phyloP scores from a whole-genome alignment of 2,797 vertebrate species.

The Echiichthys vipera region DNA sequence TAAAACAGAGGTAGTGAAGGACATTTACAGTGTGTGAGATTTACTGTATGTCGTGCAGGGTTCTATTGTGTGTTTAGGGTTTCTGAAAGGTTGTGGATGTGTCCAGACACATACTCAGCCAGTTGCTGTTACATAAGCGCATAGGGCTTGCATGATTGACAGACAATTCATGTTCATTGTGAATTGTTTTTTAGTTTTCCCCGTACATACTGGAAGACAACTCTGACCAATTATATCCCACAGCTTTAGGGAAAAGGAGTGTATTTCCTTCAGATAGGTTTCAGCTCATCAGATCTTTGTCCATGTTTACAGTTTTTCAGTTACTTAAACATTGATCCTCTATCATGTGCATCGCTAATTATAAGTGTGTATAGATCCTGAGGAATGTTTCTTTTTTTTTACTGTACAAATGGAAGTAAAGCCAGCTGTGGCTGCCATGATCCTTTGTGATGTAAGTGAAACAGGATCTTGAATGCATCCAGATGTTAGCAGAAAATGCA shows the following conservation, averaged over 20 bases:
- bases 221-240: constrained; percentile 7
- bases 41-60: constrained; percentile 25
- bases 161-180: constrained; percentile 53
- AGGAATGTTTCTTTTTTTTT: constrained; percentile 8
- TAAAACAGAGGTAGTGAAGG: constrained; percentile 63
- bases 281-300: neutral
- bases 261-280: neutral
- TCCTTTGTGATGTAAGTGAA: constrained; percentile 81
- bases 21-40: constrained; percentile 40
- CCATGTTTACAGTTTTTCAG: neutral
- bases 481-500: constrained; percentile 79
- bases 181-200: constrained; percentile 46
- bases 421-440: constrained; percentile 77
- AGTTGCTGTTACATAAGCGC: constrained; percentile 72
- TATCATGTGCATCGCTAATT: neutral
- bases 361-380: constrained; percentile 3
- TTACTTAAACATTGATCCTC: constrained; percentile 7
- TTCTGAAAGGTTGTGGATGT: constrained; percentile 70
- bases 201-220: neutral
- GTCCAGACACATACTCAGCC: constrained; percentile 76
- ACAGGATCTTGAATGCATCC: constrained; percentile 84
- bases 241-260: neutral
- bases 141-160: constrained; percentile 40
- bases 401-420: constrained; percentile 65
- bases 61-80: constrained; percentile 40